phyloP scores from a whole-genome alignment of 2,113 vertebrate species.

The Lophura nycthemera region DNA sequence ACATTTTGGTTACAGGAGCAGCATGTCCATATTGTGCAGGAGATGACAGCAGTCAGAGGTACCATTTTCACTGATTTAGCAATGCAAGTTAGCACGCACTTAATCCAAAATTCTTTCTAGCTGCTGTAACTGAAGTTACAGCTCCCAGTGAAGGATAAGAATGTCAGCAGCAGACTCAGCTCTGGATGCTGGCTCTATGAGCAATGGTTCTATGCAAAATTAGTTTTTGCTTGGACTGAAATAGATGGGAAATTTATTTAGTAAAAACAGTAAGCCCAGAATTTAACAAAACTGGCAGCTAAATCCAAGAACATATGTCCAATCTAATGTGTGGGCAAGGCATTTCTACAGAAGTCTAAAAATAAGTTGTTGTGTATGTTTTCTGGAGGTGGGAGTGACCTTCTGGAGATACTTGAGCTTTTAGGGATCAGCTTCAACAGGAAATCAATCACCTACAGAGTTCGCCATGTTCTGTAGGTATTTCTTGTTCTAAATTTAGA shows the following conservation, averaged over 20 bases:
- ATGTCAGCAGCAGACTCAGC: background rate
- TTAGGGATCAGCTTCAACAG: slow-evolving; percentile 42
- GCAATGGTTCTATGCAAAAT: background rate
- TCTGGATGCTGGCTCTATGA: background rate
- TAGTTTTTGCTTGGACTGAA: slow-evolving; percentile 40
- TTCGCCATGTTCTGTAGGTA: slow-evolving; percentile 27
- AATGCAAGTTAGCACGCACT: background rate
- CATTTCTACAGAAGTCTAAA: slow-evolving; percentile 61
- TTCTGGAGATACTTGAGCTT: slow-evolving; percentile 58
- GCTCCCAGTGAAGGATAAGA: background rate
- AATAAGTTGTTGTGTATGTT: slow-evolving; percentile 66
- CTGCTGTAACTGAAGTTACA: background rate
- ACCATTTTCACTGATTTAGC: background rate
- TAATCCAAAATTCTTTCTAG: background rate
- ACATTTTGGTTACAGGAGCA: background rate
- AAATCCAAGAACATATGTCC: slow-evolving; percentile 58
- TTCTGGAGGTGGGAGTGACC: slow-evolving; percentile 63
- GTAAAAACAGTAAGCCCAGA: slow-evolving; percentile 16
- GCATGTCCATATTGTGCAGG: background rate
- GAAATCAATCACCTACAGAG: slow-evolving; percentile 52
- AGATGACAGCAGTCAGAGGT: background rate
- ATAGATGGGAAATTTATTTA: slow-evolving; percentile 52
- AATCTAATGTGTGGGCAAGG: slow-evolving; percentile 58
- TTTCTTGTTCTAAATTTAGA: background rate
- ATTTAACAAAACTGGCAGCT: slow-evolving; percentile 51